Base-by-base conservation (phyloP, 2,797 vertebrate genomes). In the Anolis apletophallus region DNA sequence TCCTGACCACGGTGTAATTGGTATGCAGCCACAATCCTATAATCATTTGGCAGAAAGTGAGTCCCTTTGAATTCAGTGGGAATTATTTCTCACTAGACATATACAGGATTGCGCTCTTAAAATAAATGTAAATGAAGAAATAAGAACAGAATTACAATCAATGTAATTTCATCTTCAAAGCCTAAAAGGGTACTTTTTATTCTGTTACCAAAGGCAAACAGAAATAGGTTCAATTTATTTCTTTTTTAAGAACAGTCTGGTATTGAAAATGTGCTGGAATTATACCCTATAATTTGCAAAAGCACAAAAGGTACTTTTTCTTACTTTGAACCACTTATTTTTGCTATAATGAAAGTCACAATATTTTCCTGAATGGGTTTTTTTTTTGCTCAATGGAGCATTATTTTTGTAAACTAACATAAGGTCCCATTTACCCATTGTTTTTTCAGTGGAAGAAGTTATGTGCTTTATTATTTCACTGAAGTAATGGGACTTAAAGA, bases 331-430 rank as follows among this genome's bases (percentile, higher is more conserved):
- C 29, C 52, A 6, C 13, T 36, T 80, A 50, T 3, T 59, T 79
- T 74, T 36, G 52, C 61, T 71, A 64, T 46, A 57, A 50, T 57
- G 32, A 19, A 67, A 54, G 74, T 80, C 81, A 80, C 36, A 80
- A 59, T 84, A 84, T 80, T 89, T 86, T 71, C 54, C 85, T 64
- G 0, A 87, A 84, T 36, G 64, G 32, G 85, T 69, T 78, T 84
- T 88, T 69, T 78, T 84, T 88, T 81, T 52, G 55, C 36, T 81
- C 67, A 81, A 80, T 75, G 71, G 88, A 93, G 81, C 78, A 88
- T 69, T 86, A 85, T 87, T 87, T 90, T 90, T 81, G 88, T 3
- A 77, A 82, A 29, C 78, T 88, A 84, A 88, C 0, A 0, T n/a
- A 74, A 26, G 12, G 46, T 59, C 3, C 7, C 2, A 36, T 36